Evolutionary conservation across 2,797 vertebrate species (phyloP), one percentile per base, ranked within the genome.

Genomic region (Neopelma chrysocephalum): DNA sequence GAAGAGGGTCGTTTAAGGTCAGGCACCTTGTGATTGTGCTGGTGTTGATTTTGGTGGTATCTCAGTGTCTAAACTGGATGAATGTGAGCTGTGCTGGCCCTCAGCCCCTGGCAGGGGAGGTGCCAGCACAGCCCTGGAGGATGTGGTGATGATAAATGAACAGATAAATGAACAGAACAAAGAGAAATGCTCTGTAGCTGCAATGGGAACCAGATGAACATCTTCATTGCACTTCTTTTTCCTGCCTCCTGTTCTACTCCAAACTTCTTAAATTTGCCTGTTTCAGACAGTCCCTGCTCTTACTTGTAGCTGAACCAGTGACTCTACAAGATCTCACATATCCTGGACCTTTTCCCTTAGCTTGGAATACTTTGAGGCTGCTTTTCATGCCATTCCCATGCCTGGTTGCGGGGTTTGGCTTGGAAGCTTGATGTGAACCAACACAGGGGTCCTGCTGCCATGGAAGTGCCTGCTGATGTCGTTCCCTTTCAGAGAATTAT

Each of bases 241-340:
- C 25, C 11, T 53, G 25, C 11, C 25, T 48, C 53, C 18, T 79
- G 31, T 7, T 61, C 10, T 78, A n/a, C 21, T 78, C 64, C n/a
- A 48, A 9, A 22, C 11, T 43, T 9, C 36, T 78, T n/a, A 36
- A 12, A 32, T 31, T 10, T 15, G 11, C n/a, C 54, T 17, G 2
- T 7, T 69, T 29, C 2, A 27, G 78, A 19, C 20, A 15, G 3
- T 10, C 11, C 47, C 15, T 40, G 36, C 31, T 66, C 15, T 32
- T 7, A 4, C 12, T 58, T 29, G 6, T 53, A 84, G 27, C 34
- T 48, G 18, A 38, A 77, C 40, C 47, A 47, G 0, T 12, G 23
- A 6, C 19, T 4, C 6, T 53, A 3, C 3, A 10, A 48, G 34
- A 36, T 5, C 19, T 66, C 5, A 2, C 1, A 0, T 47, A 14